Conservation (phyloP, 2,797 vertebrate genomes). For the Scomberomorus guttatus region DNA sequence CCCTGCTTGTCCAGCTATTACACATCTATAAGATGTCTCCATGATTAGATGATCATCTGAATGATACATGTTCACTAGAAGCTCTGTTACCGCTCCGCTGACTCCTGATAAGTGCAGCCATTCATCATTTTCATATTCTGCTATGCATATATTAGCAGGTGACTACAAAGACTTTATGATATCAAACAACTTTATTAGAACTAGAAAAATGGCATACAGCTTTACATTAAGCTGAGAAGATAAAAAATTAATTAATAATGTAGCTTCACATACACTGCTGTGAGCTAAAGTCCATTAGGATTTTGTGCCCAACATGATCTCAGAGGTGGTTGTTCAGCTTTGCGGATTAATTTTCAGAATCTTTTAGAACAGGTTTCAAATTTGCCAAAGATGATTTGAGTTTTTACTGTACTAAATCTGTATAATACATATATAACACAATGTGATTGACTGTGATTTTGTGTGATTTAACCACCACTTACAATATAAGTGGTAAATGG, state of each 20-base stretch:
- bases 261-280: neutral
- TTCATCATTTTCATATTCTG: neutral
- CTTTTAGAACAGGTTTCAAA: conserved; percentile 1
- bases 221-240: neutral
- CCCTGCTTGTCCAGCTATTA: neutral
- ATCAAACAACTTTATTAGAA: neutral
- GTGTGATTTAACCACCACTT: too few relatives aligned
- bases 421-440: too few relatives aligned
- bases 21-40: neutral
- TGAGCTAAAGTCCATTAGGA: neutral
- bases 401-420: too few relatives aligned
- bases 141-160: neutral
- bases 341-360: neutral
- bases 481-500: neutral
- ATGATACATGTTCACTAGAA: neutral
- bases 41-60: conserved; percentile 10
- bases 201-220: neutral
- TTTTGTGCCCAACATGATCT: neutral
- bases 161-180: neutral
- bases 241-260: neutral
- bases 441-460: too few relatives aligned
- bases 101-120: neutral
- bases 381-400: too few relatives aligned
- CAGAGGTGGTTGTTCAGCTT: neutral
- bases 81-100: neutral